These are phyloP conservation scores for Poecilia gillii DNA, from an alignment of 2,797 vertebrate genomes.

Conservation along the genomic window DNA sequence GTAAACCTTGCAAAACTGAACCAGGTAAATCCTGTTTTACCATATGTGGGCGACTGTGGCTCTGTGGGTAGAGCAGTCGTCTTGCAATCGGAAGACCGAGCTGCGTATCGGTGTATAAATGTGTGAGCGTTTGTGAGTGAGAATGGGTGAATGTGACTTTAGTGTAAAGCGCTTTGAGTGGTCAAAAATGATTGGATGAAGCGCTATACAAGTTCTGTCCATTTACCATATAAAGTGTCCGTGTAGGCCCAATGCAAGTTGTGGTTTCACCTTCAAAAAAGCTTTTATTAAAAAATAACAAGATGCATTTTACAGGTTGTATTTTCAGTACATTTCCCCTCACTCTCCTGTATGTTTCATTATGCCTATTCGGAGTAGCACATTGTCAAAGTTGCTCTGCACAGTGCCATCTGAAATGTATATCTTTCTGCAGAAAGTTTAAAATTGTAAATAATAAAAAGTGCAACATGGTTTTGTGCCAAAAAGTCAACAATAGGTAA, in stretches of 20 bases:
- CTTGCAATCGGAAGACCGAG: too few relatives aligned
- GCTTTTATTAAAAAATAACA: constrained; percentile 43
- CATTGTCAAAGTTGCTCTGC: constrained; percentile 4
- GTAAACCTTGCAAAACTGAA: constrained; percentile 50
- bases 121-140: too few relatives aligned
- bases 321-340: constrained; percentile 22
- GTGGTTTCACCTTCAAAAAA: constrained; percentile 54
- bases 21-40: constrained; percentile 36
- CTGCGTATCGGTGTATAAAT: too few relatives aligned
- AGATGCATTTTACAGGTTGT: constrained; percentile 43
- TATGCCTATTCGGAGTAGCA: constrained; percentile 13
- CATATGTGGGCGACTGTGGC: too few relatives aligned
- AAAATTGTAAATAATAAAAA: background rate
- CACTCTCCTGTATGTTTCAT: constrained; percentile 13
- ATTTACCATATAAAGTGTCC: constrained; percentile 27
- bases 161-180: too few relatives aligned
- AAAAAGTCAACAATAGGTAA: background rate
- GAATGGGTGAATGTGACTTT: too few relatives aligned
- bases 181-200: too few relatives aligned
- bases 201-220: too few relatives aligned
- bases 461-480: background rate
- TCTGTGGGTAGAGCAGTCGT: too few relatives aligned
- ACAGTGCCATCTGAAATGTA: background rate
- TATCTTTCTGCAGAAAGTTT: constrained; percentile 4
- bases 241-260: constrained; percentile 53